Percentiles rank a stretch among this genome's conserved stretches.
Evolutionary conservation across 1,140 invertebrate genomes (phyloP).

Genomic region (Drosophila carrolli): DNA sequence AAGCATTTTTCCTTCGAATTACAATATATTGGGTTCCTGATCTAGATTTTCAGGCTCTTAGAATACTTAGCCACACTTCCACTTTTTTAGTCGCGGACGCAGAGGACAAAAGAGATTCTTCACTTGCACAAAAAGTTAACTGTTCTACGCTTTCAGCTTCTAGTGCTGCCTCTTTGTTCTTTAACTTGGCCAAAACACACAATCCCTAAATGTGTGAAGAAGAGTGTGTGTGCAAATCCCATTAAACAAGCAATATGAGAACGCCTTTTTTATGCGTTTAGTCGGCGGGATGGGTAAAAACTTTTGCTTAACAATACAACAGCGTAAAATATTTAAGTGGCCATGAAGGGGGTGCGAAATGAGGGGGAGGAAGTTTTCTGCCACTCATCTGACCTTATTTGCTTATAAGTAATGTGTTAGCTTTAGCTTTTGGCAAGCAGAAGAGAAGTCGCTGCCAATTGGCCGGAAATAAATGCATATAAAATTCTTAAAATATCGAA

Average conservation of each 20-base stretch:
- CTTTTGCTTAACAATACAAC: conserved; percentile 64
- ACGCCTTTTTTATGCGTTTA: conserved; percentile 58
- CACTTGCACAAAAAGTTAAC: conserved; percentile 48
- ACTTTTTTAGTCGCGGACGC: conserved; percentile 20
- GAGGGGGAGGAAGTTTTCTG: not conserved
- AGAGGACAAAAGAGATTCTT: conserved; percentile 8
- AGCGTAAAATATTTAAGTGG: conserved; percentile 70
- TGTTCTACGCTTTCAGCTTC: conserved; percentile 29
- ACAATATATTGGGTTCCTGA: conserved; percentile 12
- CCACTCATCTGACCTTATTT: conserved; percentile 58
- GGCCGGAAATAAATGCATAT: conserved; percentile 33
- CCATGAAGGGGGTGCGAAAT: conserved; percentile 12
- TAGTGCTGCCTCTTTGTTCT: conserved; percentile 43
- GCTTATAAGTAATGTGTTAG: conserved; percentile 55
- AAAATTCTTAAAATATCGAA: conserved; percentile 21
- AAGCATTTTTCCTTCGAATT: conserved; percentile 3
- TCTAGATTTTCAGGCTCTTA: conserved; percentile 19
- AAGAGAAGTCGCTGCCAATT: conserved; percentile 35
- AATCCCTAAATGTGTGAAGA: conserved; percentile 3
- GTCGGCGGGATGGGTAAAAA: conserved; percentile 26
- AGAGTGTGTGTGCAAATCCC: conserved; percentile 28
- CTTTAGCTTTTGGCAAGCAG: conserved; percentile 45
- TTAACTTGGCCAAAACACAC: conserved; percentile 26
- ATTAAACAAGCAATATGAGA: conserved; percentile 49
- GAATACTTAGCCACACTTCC: conserved; percentile 12